Percentiles rank a stretch among this genome's conserved stretches.
phyloP scores from a whole-genome alignment of 2,888 invertebrate genomes.

The Clusia tigrina region DNA sequence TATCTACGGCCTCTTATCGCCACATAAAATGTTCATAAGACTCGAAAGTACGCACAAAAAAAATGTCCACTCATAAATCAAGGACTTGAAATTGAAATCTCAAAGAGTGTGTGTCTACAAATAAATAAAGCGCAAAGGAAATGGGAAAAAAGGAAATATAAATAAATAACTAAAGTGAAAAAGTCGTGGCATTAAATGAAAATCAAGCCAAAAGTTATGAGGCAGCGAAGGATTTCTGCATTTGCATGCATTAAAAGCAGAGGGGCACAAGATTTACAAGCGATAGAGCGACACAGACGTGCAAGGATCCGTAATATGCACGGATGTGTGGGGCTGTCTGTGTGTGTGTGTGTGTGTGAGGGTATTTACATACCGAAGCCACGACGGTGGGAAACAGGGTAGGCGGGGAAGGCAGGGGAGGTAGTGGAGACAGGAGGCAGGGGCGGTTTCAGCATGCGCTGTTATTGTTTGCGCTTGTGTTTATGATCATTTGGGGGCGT shows the following conservation, averaged over 20 bases:
- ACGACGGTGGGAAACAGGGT: too few species aligned
- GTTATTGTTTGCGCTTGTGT: conserved; percentile 33
- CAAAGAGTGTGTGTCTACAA: too few species aligned
- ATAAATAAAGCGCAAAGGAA: conserved; percentile 7
- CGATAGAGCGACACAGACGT: conserved; percentile 25
- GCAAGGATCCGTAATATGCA: conserved; percentile 13
- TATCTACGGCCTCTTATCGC: too few species aligned
- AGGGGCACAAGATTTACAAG: conserved; percentile 38
- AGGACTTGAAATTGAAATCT: too few species aligned
- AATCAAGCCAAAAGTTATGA: conserved; percentile 23
- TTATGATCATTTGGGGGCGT: conserved; percentile 1
- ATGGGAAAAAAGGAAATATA: too few species aligned
- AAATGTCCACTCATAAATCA: too few species aligned
- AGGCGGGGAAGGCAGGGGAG: too few species aligned
- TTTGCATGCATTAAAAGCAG: conserved; percentile 37
- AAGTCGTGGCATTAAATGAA: conserved; percentile 16
- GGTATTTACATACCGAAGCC: conserved; percentile 17
- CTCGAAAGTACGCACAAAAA: too few species aligned
- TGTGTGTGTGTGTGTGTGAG: conserved; percentile 8
- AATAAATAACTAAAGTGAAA: neutral
- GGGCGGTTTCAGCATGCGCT: conserved; percentile 15
- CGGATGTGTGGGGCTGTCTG: conserved; percentile 23
- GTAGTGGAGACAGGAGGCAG: conserved; percentile 2
- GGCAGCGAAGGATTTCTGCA: conserved; percentile 35
- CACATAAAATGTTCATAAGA: too few species aligned